These are phyloP conservation scores for Caenorhabditis sp. DNA, from an alignment of 2,888 invertebrate species.

Conservation along the genomic window DNA sequence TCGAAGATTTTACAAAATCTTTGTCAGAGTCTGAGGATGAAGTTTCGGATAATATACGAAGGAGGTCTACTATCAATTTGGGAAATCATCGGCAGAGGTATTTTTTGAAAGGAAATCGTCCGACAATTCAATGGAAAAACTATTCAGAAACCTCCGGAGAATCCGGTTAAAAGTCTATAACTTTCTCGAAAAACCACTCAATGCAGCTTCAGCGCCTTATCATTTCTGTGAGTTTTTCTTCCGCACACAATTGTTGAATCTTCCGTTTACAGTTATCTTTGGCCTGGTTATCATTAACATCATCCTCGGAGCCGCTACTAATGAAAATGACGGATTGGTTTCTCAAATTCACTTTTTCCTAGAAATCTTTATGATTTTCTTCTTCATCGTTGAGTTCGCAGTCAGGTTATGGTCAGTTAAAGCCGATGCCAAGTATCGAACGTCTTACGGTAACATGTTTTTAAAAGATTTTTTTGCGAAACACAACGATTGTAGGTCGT, in stretches of 20 bases:
- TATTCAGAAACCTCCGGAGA: conserved; percentile 38
- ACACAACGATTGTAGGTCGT: conserved; percentile 64
- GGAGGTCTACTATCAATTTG: conserved; percentile 53
- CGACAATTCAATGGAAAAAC: background rate
- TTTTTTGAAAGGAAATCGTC: background rate
- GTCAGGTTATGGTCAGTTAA: conserved; percentile 72
- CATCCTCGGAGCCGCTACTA: conserved; percentile 63
- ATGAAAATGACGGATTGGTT: conserved; percentile 35
- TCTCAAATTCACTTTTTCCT: conserved; percentile 56
- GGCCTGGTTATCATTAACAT: conserved; percentile 56
- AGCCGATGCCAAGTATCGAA: conserved; percentile 71
- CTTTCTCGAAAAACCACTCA: conserved; percentile 68
- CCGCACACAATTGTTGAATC: background rate
- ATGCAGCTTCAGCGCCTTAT: conserved; percentile 63
- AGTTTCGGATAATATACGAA: conserved; percentile 43
- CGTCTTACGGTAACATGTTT: conserved; percentile 55
- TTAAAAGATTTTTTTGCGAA: background rate
- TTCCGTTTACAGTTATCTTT: conserved; percentile 55
- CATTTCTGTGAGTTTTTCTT: conserved; percentile 65
- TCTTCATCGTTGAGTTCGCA: conserved; percentile 70
- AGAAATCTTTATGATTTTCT: conserved; percentile 69
- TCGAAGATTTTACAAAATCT: conserved; percentile 30
- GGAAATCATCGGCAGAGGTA: conserved; percentile 51
- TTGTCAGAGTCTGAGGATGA: conserved; percentile 21
- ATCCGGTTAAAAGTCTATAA: conserved; percentile 65